These are phyloP conservation scores for Smithornis capensis DNA, from an alignment of 2,113 vertebrate species.

Conservation along the genomic window DNA sequence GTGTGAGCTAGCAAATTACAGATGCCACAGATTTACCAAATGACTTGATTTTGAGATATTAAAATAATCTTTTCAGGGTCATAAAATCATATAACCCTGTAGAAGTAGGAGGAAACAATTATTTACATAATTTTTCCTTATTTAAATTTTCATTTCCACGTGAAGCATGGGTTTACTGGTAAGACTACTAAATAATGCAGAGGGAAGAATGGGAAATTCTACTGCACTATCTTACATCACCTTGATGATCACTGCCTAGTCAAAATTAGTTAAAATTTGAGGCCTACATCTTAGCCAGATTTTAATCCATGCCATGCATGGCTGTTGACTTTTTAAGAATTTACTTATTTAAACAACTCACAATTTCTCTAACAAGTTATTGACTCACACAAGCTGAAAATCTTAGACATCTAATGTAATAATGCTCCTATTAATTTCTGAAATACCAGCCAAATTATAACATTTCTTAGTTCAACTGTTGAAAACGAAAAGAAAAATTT, in stretches of 20 bases:
- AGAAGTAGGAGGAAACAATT: not conserved
- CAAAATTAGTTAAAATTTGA: not conserved
- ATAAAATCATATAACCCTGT: not conserved
- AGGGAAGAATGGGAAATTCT: not conserved
- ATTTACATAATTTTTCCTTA: not conserved
- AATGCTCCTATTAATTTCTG: not conserved
- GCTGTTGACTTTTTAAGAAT: not conserved
- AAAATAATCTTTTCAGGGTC: not conserved
- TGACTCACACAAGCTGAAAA: not conserved
- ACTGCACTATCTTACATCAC: not conserved
- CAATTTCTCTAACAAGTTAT: not conserved
- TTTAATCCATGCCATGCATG: not conserved
- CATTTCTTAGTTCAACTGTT: not conserved
- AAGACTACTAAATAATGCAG: not conserved
- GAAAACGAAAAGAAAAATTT: slow-evolving; percentile 1
- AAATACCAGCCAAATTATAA: slow-evolving; percentile 26
- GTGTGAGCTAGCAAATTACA: not conserved
- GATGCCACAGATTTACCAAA: not conserved
- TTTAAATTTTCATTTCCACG: not conserved
- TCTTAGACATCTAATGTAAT: not conserved
- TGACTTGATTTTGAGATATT: not conserved
- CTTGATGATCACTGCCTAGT: not conserved
- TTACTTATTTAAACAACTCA: not conserved
- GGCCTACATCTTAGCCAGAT: not conserved
- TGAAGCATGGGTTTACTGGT: not conserved